phyloP scores from a whole-genome alignment of 2,888 invertebrate genomes.

The Pandemis corylana region DNA sequence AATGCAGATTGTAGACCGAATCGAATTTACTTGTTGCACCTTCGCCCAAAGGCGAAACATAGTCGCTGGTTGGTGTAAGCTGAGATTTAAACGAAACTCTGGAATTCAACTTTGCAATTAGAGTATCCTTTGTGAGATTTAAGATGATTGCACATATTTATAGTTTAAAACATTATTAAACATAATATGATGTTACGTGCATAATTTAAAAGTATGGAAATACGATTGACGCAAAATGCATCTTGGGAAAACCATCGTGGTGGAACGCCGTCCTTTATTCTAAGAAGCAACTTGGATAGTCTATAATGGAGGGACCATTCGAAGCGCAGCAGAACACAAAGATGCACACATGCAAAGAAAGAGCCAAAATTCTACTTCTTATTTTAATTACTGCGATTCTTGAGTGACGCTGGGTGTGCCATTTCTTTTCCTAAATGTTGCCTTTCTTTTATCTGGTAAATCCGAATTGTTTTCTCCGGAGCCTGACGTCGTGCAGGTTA shows the following conservation, averaged over 20 bases:
- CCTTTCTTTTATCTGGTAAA: neutral
- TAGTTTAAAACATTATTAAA: neutral
- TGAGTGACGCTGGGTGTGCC: neutral
- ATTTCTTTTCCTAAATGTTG: neutral
- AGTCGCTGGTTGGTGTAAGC: neutral
- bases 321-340: too few species aligned
- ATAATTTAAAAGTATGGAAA: neutral
- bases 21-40: slow-evolving; percentile 18
- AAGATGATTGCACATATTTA: too few species aligned
- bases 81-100: neutral
- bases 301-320: too few species aligned
- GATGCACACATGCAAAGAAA: neutral
- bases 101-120: too few species aligned
- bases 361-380: neutral
- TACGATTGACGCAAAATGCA: neutral
- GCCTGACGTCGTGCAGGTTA: slow-evolving; percentile 6
- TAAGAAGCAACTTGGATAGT: neutral
- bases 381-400: neutral
- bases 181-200: neutral
- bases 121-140: too few species aligned
- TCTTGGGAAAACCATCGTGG: neutral
- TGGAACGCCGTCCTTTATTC: neutral
- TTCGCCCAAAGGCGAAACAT: slow-evolving; percentile 9
- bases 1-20: slow-evolving; percentile 35
- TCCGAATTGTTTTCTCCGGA: slow-evolving; percentile 7